phyloP scores from a whole-genome alignment of 1,140 invertebrate genomes.

The Andrena cerasifolii region DNA sequence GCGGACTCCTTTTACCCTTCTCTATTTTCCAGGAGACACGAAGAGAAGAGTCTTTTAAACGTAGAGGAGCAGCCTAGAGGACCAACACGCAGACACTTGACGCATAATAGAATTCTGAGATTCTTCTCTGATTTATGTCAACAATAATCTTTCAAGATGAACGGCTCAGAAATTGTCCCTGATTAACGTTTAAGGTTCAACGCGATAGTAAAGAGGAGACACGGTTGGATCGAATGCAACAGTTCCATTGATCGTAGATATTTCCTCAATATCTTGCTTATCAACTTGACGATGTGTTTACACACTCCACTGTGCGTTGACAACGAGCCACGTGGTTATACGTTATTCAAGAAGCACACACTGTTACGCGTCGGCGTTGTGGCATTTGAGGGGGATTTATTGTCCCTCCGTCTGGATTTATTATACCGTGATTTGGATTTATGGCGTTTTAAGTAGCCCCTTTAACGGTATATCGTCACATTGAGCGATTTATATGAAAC shows the following conservation, averaged over 20 bases:
- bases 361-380: not conserved
- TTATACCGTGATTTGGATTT: constrained; percentile 9
- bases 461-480: not conserved
- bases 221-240: not conserved
- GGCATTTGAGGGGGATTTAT: not conserved
- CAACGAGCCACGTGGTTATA: not conserved
- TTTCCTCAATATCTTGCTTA: not conserved
- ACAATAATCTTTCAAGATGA: not conserved
- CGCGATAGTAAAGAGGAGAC: not conserved
- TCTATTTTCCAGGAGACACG: too few species aligned
- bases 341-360: not conserved
- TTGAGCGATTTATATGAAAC: not conserved
- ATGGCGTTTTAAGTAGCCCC: not conserved
- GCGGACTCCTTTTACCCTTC: too few species aligned
- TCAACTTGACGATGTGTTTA: not conserved
- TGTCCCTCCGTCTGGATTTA: not conserved
- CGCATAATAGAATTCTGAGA: too few species aligned
- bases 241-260: not conserved
- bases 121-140: too few species aligned
- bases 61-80: too few species aligned
- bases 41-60: too few species aligned
- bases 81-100: too few species aligned
- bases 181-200: not conserved
- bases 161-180: not conserved
- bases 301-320: not conserved